Conservation (phyloP, 2,888 invertebrate species). For the Sacculina carcini region DNA sequence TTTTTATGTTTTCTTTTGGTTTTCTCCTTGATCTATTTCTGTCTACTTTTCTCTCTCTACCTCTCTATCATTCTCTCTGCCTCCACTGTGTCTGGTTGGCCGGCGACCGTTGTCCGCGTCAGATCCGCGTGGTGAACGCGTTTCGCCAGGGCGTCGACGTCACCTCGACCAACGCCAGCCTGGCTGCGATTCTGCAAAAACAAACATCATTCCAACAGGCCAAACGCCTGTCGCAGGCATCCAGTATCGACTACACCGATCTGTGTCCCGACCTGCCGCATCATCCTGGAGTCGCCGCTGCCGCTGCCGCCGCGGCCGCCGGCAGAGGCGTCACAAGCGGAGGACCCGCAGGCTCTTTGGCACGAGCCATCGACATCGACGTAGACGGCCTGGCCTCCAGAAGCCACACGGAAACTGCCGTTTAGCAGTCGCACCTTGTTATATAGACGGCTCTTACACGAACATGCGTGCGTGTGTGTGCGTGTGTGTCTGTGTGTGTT, state of each 20-base stretch:
- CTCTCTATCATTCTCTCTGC: background rate
- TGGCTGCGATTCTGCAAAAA: constrained; percentile 77
- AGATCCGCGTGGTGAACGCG: constrained; percentile 99
- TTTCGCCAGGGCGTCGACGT: constrained; percentile 98
- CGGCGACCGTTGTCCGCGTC: no score
- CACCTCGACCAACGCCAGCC: constrained; percentile 68
- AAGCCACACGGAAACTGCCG: constrained; percentile 83
- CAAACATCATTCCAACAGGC: constrained; percentile 53
- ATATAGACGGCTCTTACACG: no score
- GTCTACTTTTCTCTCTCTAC: background rate
- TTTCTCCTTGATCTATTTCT: background rate
- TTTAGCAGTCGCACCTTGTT: constrained; percentile 35
- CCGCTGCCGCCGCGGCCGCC: no score
- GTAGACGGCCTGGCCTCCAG: constrained; percentile 73
- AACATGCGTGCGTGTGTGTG: no score
- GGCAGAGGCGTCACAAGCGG: background rate
- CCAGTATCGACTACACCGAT: constrained; percentile 75
- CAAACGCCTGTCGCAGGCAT: constrained; percentile 70
- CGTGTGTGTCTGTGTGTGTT: no score
- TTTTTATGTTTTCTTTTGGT: no score
- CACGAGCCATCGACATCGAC: constrained; percentile 72
- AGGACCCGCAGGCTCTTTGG: no score
- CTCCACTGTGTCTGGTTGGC: no score
- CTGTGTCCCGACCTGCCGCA: constrained; percentile 37
- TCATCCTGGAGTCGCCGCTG: no score